Base-by-base conservation (phyloP, 2,797 vertebrate genomes). In the Galago senegalensis region DNA sequence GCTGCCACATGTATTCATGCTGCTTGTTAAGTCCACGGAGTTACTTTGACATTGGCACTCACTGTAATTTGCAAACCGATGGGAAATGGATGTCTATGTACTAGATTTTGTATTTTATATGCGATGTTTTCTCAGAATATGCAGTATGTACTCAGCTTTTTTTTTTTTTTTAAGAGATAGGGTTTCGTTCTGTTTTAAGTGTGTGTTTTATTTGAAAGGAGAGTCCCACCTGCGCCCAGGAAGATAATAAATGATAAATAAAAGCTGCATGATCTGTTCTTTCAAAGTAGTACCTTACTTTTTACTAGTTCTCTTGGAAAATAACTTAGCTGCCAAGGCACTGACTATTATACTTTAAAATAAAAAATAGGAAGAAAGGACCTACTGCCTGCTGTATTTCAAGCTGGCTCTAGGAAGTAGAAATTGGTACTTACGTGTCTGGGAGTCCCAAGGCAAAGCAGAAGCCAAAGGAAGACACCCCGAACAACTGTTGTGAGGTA, bases 91-190 rank as follows among this genome's bases (percentile, higher is more conserved):
- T 98, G 96, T 98, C 97, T 97, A 98, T 94, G 92, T 97, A 96
- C 97, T 96, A 98, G 97, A 96, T 88, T 98, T 98, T 98, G 97
- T 98, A 97, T 90, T 98, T 98, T 98, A 87, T 95, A 95, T 98
- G 97, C 96, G 67, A 97, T 96, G 80, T 97, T 97, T 98, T 98
- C 97, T 97, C 97, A 97, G 95, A 98, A 95, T 96, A 95, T 97
- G 96, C 97, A 95, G 23, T 98, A 97, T 98, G 98, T 98, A 98
- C 92, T 92, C 87, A 94, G 76, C 94, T 98, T 96, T 97, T 53
- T 53, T 53, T 14, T 14, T 53, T 53, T 49, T 49, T 14, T 53
- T 14, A 53, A 53, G 13, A 53, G 49, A 16, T 14, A 53, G 49
- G 12, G 49, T 53, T 53, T 53, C 13, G 12, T 53, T 53, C 49